Percentiles rank a stretch among this genome's conserved stretches.
Evolutionary conservation across 2,888 invertebrate genomes (phyloP).

Genomic region (Cantharis nigra): DNA sequence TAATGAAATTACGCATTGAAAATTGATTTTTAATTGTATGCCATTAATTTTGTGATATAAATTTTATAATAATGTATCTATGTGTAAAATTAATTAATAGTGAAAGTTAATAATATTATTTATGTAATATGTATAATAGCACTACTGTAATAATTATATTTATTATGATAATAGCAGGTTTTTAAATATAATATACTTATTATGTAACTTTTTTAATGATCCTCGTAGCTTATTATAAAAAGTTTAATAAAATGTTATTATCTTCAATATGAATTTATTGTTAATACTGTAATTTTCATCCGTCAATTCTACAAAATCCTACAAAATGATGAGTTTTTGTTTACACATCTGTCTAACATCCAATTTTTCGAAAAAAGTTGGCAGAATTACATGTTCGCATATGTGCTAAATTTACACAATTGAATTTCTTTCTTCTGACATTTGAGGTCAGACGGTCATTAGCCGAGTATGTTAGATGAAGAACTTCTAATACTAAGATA

Average conservation of each 20-base stretch:
- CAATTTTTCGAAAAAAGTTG: too few relatives aligned
- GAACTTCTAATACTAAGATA: too few relatives aligned
- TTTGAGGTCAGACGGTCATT: too few relatives aligned
- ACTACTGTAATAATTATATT: background rate
- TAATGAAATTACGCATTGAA: background rate
- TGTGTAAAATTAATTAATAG: background rate
- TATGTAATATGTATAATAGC: background rate
- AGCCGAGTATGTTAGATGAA: too few relatives aligned
- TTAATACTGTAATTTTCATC: too few relatives aligned
- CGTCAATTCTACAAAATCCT: too few relatives aligned
- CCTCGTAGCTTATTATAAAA: background rate
- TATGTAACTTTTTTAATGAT: background rate
- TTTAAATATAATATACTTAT: background rate
- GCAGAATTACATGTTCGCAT: too few relatives aligned
- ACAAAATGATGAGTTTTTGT: too few relatives aligned
- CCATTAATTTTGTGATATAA: background rate
- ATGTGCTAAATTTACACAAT: too few relatives aligned
- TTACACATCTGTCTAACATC: too few relatives aligned
- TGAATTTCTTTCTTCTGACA: too few relatives aligned
- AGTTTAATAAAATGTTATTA: background rate
- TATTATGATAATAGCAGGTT: background rate
- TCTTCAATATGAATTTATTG: too few relatives aligned
- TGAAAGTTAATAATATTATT: background rate
- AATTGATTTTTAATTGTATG: background rate
- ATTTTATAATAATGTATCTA: background rate